Conservation (phyloP, 2,113 vertebrate species). For the Larimichthys polyactis region DNA sequence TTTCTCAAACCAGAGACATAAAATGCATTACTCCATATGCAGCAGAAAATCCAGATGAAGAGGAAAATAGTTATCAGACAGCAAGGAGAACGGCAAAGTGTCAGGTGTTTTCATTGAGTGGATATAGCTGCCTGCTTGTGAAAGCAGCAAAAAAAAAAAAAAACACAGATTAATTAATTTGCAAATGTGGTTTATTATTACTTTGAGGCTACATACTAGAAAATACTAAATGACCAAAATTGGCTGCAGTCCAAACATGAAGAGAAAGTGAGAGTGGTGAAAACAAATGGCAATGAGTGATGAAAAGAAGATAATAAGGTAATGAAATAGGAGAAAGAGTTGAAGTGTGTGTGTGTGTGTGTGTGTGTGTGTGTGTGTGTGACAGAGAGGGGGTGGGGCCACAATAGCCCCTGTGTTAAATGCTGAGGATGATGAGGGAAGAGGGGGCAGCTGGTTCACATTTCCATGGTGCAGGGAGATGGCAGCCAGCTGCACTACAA, state of each 20-base stretch:
- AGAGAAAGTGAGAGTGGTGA: conserved; percentile 10
- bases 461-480: conserved; percentile 74
- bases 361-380: conserved; percentile 4
- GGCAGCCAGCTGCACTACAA: conserved; percentile 67
- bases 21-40: not conserved
- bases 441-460: conserved; percentile 79
- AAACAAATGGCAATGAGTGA: conserved; percentile 10
- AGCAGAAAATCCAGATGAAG: not conserved
- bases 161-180: not conserved
- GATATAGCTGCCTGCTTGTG: not conserved
- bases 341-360: conserved; percentile 25
- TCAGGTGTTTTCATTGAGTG: not conserved
- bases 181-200: conserved; percentile 8
- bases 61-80: not conserved
- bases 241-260: conserved; percentile 1
- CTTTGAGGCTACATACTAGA: not conserved
- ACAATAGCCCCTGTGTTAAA: conserved; percentile 77
- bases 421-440: conserved; percentile 54
- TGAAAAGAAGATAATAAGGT: conserved; percentile 14
- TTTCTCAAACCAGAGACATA: not conserved
- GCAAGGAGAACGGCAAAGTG: not conserved
- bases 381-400: conserved; percentile 16
- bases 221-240: not conserved
- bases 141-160: not conserved
- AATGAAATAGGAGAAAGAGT: conserved; percentile 7